Evolutionary conservation across 2,888 invertebrate genomes (phyloP).

Genomic region (Parnassius mnemosyne): DNA sequence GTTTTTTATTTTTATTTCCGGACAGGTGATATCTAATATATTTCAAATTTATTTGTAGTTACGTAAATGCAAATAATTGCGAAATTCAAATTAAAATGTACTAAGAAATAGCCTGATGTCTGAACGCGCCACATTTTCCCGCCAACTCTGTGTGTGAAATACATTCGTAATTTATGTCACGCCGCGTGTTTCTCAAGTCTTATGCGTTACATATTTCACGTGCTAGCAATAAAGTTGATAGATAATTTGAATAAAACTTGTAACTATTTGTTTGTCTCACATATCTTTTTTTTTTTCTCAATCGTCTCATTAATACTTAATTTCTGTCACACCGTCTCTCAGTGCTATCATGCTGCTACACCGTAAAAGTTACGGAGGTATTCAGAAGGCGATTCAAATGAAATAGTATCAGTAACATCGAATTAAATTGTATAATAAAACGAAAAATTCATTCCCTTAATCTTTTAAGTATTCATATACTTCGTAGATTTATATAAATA

Average conservation of each 20-base stretch:
- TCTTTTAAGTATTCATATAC: conserved; percentile 14
- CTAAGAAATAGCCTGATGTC: conserved; percentile 5
- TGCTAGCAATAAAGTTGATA: conserved; percentile 21
- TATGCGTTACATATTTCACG: conserved; percentile 16
- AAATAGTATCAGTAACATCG: conserved; percentile 26
- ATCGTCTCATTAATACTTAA: conserved; percentile 20
- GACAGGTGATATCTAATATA: conserved; percentile 12
- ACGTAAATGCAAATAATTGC: conserved; percentile 14
- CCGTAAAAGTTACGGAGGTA: conserved; percentile 19
- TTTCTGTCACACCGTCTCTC: conserved; percentile 24
- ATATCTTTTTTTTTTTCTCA: conserved; percentile 9
- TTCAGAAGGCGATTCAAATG: conserved; percentile 28
- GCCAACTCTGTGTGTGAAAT: conserved; percentile 15
- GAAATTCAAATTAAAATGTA: conserved; percentile 11
- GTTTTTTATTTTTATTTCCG: conserved; percentile 7
- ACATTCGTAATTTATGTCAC: conserved; percentile 14
- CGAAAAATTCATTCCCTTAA: conserved; percentile 5
- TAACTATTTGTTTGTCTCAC: conserved; percentile 22
- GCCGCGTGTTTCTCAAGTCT: conserved; percentile 3
- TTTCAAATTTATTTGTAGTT: conserved; percentile 1
- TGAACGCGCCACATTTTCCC: conserved; percentile 10
- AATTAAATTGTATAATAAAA: conserved; percentile 25
- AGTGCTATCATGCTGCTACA: background rate
- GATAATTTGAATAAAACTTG: conserved; percentile 24
- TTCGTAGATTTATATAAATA: conserved; percentile 6